phyloP scores from a whole-genome alignment of 1,140 invertebrate genomes.

The Pseudobourletiella spinata region DNA sequence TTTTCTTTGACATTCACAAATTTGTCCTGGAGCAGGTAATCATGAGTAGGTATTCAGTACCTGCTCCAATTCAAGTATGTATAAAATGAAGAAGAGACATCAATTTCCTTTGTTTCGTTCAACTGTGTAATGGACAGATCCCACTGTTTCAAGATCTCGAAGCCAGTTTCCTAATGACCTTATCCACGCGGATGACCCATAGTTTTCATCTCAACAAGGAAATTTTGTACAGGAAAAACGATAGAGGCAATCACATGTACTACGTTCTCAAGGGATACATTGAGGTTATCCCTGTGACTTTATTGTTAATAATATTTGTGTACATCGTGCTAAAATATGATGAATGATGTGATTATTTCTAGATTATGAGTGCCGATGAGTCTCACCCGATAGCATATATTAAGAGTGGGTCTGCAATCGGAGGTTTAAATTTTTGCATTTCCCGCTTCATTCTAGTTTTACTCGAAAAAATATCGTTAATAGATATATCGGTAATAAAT shows the following conservation, averaged over 20 bases:
- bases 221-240: constrained; percentile 25
- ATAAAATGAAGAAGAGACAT: too few species aligned
- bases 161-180: constrained; percentile 27
- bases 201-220: constrained; percentile 27
- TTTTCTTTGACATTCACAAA: constrained; percentile 33
- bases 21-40: constrained; percentile 30
- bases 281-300: constrained; percentile 15
- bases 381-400: constrained; percentile 20
- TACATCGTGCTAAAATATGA: neutral
- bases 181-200: constrained; percentile 24
- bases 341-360: neutral
- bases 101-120: too few species aligned
- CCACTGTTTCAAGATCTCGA: constrained; percentile 22
- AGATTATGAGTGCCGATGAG: constrained; percentile 26
- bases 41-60: too few species aligned
- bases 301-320: neutral
- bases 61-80: too few species aligned
- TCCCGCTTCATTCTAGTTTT: too few species aligned
- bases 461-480: too few species aligned
- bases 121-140: constrained; percentile 6
- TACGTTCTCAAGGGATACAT: constrained; percentile 30
- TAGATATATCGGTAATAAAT: too few species aligned
- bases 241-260: constrained; percentile 20
- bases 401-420: constrained; percentile 30
- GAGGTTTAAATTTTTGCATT: too few species aligned